Percentiles rank a stretch among this genome's conserved stretches.
These are phyloP conservation scores for Lepidothrix coronata DNA, from an alignment of 2,113 vertebrate genomes.

Conservation along the genomic window DNA sequence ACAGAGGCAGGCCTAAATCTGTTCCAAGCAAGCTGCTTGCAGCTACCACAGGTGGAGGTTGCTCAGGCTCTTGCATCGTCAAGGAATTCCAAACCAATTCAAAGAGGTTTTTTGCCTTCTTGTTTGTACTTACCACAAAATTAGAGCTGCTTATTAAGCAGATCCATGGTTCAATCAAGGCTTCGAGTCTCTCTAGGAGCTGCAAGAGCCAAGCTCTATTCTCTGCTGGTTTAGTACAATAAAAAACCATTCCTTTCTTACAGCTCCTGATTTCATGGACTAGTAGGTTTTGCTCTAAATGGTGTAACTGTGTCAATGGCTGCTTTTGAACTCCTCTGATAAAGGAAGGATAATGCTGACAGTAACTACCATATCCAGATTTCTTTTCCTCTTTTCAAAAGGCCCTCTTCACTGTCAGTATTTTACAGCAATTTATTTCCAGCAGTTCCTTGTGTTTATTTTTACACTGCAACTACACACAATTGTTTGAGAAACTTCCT, in stretches of 20 bases:
- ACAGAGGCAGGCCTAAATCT: not conserved
- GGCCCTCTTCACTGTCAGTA: not conserved
- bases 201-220: not conserved
- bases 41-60: not conserved
- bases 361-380: slow-evolving; percentile 41
- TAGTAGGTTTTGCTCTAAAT: not conserved
- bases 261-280: slow-evolving; percentile 31
- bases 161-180: not conserved
- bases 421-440: slow-evolving; percentile 14
- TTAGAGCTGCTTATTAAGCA: slow-evolving; percentile 17
- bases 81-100: not conserved
- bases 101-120: not conserved
- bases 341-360: slow-evolving; percentile 6
- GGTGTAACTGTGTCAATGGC: not conserved
- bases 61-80: not conserved
- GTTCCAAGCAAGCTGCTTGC: not conserved
- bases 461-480: not conserved
- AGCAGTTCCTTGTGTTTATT: slow-evolving; percentile 1
- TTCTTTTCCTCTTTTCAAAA: slow-evolving; percentile 15
- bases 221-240: not conserved
- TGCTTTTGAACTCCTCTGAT: slow-evolving; percentile 6
- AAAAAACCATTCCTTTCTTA: not conserved
- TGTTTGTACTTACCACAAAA: not conserved
- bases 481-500: not conserved
- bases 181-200: not conserved